Evolutionary conservation across 2,888 invertebrate genomes (phyloP).

Genomic region (Athripsodes cinereus): DNA sequence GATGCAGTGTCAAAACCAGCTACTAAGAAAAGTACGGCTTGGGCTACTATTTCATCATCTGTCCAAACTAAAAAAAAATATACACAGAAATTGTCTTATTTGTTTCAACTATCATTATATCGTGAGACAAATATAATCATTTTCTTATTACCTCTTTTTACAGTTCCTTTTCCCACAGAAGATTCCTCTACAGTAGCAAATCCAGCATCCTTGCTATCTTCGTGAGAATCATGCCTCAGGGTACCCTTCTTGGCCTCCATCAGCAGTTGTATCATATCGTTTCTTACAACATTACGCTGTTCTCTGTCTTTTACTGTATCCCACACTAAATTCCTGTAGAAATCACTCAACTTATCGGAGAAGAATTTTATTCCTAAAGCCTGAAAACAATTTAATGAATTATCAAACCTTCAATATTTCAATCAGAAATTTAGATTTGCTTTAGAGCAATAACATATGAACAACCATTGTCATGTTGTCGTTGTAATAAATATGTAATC

Average conservation of each 20-base stretch:
- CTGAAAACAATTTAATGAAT: background rate
- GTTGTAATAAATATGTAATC: no score
- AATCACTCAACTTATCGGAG: background rate
- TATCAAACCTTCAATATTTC: background rate
- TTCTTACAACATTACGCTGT: conserved; percentile 41
- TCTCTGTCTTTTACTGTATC: conserved; percentile 41
- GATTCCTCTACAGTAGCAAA: conserved; percentile 43
- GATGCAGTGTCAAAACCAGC: conserved; percentile 38
- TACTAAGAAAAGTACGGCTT: conserved; percentile 36
- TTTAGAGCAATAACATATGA: background rate
- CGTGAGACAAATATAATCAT: background rate
- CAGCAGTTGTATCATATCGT: conserved; percentile 51
- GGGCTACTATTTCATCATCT: conserved; percentile 34
- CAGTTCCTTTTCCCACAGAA: conserved; percentile 31
- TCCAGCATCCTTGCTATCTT: conserved; percentile 37
- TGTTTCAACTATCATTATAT: no score
- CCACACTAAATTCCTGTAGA: background rate
- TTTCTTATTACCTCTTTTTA: background rate
- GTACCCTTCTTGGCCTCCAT: conserved; percentile 43
- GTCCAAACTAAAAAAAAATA: conserved; percentile 30
- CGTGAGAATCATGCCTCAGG: conserved; percentile 35
- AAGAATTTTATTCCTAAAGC: background rate
- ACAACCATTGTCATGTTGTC: no score
- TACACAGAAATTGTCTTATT: background rate
- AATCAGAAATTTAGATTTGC: no score